Evolutionary conservation across 2,888 invertebrate genomes (phyloP).

Genomic region (Standfussiana lucernea): DNA sequence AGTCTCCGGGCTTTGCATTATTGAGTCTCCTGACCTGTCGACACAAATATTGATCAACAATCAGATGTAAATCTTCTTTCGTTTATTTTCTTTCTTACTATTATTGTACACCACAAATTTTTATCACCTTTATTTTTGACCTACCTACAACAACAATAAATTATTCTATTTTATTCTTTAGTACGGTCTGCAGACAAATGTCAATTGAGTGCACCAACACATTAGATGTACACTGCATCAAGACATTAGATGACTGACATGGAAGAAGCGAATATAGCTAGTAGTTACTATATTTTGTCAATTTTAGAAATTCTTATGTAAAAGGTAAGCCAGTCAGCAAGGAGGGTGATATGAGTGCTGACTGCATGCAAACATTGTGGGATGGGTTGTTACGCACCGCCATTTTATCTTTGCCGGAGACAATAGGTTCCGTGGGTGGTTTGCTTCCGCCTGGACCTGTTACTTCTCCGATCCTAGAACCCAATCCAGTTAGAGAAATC

Average conservation of each 20-base stretch:
- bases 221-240: neutral
- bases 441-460: slow-evolving; percentile 69
- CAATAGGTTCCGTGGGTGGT: slow-evolving; percentile 46
- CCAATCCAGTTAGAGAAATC: slow-evolving; percentile 71
- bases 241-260: neutral
- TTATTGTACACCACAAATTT: neutral
- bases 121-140: no score
- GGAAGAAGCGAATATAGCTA: no score
- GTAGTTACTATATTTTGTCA: neutral
- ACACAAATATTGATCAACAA: slow-evolving; percentile 22
- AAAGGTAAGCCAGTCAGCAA: neutral
- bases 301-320: neutral
- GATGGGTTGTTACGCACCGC: slow-evolving; percentile 66
- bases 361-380: neutral
- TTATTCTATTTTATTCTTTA: no score
- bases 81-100: neutral
- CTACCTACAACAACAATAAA: no score
- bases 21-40: slow-evolving; percentile 71
- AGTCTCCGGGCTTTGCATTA: slow-evolving; percentile 66
- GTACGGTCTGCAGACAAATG: no score
- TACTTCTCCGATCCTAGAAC: slow-evolving; percentile 64
- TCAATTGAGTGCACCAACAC: no score
- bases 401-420: slow-evolving; percentile 63
- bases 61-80: neutral
- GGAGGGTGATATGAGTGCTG: neutral